Evolutionary conservation across 2,888 invertebrate genomes (phyloP), one percentile per base, ranked within the genome.

Genomic region (Papilio demoleus): DNA sequence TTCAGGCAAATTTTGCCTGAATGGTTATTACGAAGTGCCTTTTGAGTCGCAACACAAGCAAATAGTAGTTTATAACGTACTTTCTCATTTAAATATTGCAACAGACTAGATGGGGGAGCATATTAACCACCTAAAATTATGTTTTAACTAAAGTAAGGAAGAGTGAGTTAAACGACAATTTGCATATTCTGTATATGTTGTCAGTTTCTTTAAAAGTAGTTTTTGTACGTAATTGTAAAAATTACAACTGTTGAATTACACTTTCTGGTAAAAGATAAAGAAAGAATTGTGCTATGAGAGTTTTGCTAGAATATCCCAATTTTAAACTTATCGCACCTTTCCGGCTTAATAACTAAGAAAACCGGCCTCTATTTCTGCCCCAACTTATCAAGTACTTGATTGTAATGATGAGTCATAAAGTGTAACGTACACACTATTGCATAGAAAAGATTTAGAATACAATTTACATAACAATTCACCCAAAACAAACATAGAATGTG

Each of bases 1-100:
- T 24, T 22, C 50, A 45, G 19, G 42, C 50, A 12, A 22, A 22
- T 50, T 50, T 1, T 24, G 22, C 50, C 14, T 50, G 24, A 14
- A 50, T 24, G 50, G 4, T 24, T 50, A 42, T 66, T 65, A 47
- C 24, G 31, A 70, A 73, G 64, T 58, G 60, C 67, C 62, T 22
- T 58, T 59, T 50, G 47, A 24, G 50, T 50, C 12, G 24, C 42
- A 45, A 40, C 4, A 40, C n/a, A 40, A 17, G 40, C 40, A 40
- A 40, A 40, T 47, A 19, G 22, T 47, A 22, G 24, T 47, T 22
- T 47, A 12, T 22, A 24, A 47, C 12, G 24, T 47, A 47, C 42
- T 45, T 45, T 45, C 17, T 8, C 42, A 45, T 45, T 45, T 45
- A 45, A 45, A 45, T 45, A 45, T 45, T 45, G 42, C 42, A 45